phyloP scores from a whole-genome alignment of 2,888 invertebrate species.

The Cosmia pyralina region DNA sequence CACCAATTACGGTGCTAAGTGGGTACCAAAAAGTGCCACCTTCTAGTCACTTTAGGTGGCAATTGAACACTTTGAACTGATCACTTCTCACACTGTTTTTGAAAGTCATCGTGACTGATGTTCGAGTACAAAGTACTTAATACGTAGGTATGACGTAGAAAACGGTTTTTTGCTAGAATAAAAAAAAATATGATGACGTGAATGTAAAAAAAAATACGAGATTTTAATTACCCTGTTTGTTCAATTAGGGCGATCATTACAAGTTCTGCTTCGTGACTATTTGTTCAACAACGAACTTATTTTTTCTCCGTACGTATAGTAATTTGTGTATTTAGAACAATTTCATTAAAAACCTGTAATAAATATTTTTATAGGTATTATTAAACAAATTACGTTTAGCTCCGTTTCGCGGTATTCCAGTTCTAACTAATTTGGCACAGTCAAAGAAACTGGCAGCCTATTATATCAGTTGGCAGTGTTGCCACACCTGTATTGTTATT shows the following conservation, averaged over 20 bases:
- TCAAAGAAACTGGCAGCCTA: slow-evolving; percentile 25
- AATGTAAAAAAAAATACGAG: neutral
- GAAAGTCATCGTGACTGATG: slow-evolving; percentile 45
- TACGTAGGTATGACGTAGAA: neutral
- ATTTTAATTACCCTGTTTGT: slow-evolving; percentile 12
- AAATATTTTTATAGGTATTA: slow-evolving; percentile 6
- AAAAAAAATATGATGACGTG: neutral
- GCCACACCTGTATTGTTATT: slow-evolving; percentile 52
- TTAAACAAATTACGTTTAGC: slow-evolving; percentile 19
- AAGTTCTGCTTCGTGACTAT: slow-evolving; percentile 6
- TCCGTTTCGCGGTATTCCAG: slow-evolving; percentile 18
- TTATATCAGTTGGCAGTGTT: slow-evolving; percentile 30
- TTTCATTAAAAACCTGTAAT: neutral
- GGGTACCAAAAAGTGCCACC: slow-evolving; percentile 56
- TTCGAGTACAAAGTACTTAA: slow-evolving; percentile 4
- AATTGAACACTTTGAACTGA: slow-evolving; percentile 53
- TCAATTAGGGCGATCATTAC: neutral
- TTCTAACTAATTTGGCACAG: slow-evolving; percentile 22
- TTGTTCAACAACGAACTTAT: neutral
- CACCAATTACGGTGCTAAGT: slow-evolving; percentile 56
- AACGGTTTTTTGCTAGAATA: neutral
- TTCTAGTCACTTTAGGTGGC: slow-evolving; percentile 46
- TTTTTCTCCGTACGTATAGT: neutral
- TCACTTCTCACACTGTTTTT: slow-evolving; percentile 49
- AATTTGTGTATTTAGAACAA: neutral